Base-by-base conservation (phyloP, 1,140 invertebrate species). In the Vanessa tameamea region DNA sequence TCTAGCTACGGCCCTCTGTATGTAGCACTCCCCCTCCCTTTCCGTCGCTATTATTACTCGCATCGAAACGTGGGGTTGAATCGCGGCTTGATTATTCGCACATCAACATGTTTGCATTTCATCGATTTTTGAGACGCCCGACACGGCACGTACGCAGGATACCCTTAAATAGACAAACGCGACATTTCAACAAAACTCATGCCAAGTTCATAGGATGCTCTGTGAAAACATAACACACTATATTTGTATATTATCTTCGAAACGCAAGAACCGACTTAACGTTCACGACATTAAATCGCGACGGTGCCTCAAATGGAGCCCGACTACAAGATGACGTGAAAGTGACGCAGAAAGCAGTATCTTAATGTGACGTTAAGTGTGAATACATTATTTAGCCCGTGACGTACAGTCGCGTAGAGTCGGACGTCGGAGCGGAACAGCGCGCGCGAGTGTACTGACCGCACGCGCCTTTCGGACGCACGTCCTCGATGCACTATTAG, bases 61-160 rank as follows among this genome's bases (percentile, higher is more conserved):
- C 78, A 75, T 76, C 80, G 75, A 69, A 72, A 78, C 79, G 78
- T 80, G 85, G 87, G 89, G 87, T 83, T 82, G 82, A 78, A 78
- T 83, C 78, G 83, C 82, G 83, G 82, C 82, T 85, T 87, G 87
- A 90, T 89, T 88, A 91, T 88, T 87, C 88, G 82, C 88, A 87
- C 84, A 90, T 90, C 87, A 89, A 87, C 87, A 84, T 92, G 87
- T 90, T 88, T 88, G 87, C 84, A 78, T 88, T 87, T 84, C 87
- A 92, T 90, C 90, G 90, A 90, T 92, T 92, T 86, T 82, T 76
- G 79, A 82, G 79, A 83, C 83, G 83, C 78, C 73, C 72, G 70
- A 74, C 75, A 20, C 70, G 64, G 70, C 61, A 78, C 69, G 79
- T 78, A 78, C 69, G 64, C 73, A 66, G 55, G 57, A 78, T 61